Conservation (phyloP, 2,113 vertebrate species). For the Oenanthe oenanthe region DNA sequence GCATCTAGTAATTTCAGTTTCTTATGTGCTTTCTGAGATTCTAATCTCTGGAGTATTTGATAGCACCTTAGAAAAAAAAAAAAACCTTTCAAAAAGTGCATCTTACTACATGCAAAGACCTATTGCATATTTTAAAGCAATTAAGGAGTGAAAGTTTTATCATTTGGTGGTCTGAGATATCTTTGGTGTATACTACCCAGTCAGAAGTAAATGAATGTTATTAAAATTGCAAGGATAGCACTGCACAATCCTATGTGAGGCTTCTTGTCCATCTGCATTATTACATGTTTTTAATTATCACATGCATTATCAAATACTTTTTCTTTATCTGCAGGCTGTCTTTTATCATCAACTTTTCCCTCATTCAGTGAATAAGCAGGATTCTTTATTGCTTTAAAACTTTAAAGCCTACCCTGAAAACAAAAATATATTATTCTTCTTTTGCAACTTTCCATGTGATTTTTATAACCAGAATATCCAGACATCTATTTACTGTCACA, state of each 20-base stretch:
- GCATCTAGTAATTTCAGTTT: not conserved
- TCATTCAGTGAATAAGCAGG: not conserved
- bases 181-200: not conserved
- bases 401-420: not conserved
- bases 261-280: not conserved
- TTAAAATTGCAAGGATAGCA: slow-evolving; percentile 6
- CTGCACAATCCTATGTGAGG: not conserved
- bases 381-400: not conserved
- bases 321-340: not conserved
- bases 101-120: not conserved
- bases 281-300: not conserved
- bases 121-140: not conserved
- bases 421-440: not conserved
- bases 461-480: not conserved
- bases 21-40: not conserved
- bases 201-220: not conserved
- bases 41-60: not conserved
- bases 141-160: not conserved
- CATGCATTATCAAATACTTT: not conserved
- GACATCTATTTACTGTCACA: not conserved
- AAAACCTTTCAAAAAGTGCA: not conserved
- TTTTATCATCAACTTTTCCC: not conserved
- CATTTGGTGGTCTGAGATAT: not conserved
- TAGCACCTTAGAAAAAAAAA: not conserved
- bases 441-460: not conserved